Conservation (phyloP, 2,113 vertebrate genomes). For the Baryphthengus martii region DNA sequence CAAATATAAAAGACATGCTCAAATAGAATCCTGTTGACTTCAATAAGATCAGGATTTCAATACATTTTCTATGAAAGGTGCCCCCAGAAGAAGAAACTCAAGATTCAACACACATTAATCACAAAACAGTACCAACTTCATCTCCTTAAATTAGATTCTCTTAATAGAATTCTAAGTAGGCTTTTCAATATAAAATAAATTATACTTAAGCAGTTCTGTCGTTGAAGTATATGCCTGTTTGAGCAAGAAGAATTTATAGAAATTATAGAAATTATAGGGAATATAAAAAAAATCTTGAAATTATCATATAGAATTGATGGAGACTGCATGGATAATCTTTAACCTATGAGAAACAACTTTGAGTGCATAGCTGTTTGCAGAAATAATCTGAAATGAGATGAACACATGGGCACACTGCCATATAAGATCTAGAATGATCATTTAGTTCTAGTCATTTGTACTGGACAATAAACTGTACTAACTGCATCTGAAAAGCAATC, state of each 20-base stretch:
- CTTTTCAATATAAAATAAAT: neutral
- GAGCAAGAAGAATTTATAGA: neutral
- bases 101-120: neutral
- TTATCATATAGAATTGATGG: neutral
- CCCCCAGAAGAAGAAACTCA: neutral
- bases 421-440: neutral
- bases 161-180: neutral
- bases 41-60: neutral
- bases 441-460: neutral
- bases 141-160: neutral
- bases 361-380: neutral
- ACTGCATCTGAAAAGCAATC: neutral
- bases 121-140: neutral
- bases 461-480: neutral
- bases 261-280: neutral
- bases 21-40: neutral
- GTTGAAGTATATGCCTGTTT: neutral
- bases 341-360: neutral
- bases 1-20: neutral
- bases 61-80: neutral
- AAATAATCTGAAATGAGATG: neutral
- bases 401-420: neutral
- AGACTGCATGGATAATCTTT: neutral
- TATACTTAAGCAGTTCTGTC: neutral
- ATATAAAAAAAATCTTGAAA: neutral